A percentile compares a stretch with the other conserved stretches of the same genome.
Conservation (phyloP, 2,797 vertebrate genomes). For the Kryptopterus vitreolus region DNA sequence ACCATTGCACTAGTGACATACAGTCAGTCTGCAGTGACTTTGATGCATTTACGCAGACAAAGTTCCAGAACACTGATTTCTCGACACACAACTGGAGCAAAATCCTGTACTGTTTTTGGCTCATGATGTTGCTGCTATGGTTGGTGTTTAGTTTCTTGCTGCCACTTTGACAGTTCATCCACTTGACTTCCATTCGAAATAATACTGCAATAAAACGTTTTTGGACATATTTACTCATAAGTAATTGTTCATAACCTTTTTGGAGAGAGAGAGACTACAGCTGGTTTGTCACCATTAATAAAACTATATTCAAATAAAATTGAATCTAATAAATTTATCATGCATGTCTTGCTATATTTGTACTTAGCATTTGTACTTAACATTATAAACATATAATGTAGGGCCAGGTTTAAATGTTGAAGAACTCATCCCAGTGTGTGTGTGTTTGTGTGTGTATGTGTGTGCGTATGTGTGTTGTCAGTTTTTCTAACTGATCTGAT, state of each 20-base stretch:
- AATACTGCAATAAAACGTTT: no score
- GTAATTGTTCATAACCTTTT: not conserved
- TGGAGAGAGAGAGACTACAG: no score
- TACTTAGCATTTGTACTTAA: no score
- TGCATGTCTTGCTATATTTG: no score
- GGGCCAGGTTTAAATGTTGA: not conserved
- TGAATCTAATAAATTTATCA: no score
- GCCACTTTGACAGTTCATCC: not conserved
- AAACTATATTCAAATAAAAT: no score
- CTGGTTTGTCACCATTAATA: no score
- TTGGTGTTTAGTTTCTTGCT: not conserved
- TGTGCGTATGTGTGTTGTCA: not conserved
- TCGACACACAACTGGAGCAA: slow-evolving; percentile 5
- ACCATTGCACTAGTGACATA: slow-evolving; percentile 55
- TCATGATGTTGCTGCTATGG: not conserved
- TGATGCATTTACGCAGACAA: slow-evolving; percentile 49
- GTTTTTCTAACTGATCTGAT: not conserved
- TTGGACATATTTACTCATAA: not conserved
- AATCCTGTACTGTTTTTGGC: not conserved
- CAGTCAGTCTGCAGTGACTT: slow-evolving; percentile 57
- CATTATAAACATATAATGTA: not conserved
- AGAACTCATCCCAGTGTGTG: not conserved
- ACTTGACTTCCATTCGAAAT: not conserved
- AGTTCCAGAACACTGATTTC: slow-evolving; percentile 15
- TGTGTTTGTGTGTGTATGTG: no score